Evolutionary conservation across 2,797 vertebrate genomes (phyloP).

Genomic region (Sebastes taczanowskii): DNA sequence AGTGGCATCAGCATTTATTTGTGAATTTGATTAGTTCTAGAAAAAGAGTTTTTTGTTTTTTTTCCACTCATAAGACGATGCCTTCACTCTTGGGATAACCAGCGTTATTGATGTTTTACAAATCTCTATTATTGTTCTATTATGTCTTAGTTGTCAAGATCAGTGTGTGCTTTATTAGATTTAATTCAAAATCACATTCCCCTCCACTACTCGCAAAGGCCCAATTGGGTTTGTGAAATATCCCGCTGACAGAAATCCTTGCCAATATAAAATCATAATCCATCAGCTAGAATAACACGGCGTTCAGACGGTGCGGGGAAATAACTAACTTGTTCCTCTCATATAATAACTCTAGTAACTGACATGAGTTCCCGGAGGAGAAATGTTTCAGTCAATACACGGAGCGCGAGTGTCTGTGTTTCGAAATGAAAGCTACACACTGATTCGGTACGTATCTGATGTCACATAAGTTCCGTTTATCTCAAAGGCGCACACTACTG

Average conservation of each 20-base stretch:
- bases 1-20: slow-evolving; percentile 54
- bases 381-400: slow-evolving; percentile 20
- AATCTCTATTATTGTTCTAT: slow-evolving; percentile 1
- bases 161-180: not conserved
- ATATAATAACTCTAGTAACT: slow-evolving; percentile 28
- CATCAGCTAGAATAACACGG: slow-evolving; percentile 22
- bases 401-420: not conserved
- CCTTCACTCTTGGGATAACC: not conserved
- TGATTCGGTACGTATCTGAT: not conserved
- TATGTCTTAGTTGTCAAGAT: slow-evolving; percentile 20
- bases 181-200: slow-evolving; percentile 3
- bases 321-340: slow-evolving; percentile 37
- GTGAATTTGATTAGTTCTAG: slow-evolving; percentile 59
- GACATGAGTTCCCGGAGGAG: slow-evolving; percentile 11
- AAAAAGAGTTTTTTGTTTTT: slow-evolving; percentile 25
- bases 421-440: slow-evolving; percentile 7
- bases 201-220: not conserved
- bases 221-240: slow-evolving; percentile 32
- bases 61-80: not conserved
- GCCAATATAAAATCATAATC: slow-evolving; percentile 20
- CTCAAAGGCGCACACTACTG: slow-evolving; percentile 11
- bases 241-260: slow-evolving; percentile 22
- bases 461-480: slow-evolving; percentile 15
- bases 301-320: slow-evolving; percentile 14
- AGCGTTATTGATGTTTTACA: slow-evolving; percentile 5